Base-by-base conservation (phyloP, 2,797 vertebrate species). In the Amphiprion clarkii region DNA sequence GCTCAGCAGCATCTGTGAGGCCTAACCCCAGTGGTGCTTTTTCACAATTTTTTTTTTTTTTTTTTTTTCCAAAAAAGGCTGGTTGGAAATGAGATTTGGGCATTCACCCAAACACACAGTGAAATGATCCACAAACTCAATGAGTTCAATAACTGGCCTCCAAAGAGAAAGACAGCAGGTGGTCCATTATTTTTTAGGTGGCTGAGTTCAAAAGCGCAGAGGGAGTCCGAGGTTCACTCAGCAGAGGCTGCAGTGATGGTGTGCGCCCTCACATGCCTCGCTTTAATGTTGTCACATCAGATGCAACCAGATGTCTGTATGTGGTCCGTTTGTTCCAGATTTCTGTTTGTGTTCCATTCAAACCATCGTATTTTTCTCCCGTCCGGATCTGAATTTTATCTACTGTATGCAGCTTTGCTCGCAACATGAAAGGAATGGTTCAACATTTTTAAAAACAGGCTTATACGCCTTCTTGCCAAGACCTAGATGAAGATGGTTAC, bases 281-380 rank as follows among this genome's bases (percentile, higher is more conserved):
- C 76, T 84, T 78, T 86, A 74, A 79, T 79, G 71, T 82, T 11
- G 31, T 40, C 67, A 70, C 82, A 86, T 87, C 78, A 79, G 70
- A 86, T 81, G 74, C 56, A 48, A 68, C n/a, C 78, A 86, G 75
- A 83, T 74, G 82, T 72, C 81, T 65, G 42, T 21, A 58, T 71
- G 73, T 36, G 68, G 49, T 76, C 52, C 6, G 1, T 83, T 81
- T 77, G 71, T 52, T 75, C 55, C 57, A 67, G 39, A 21, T 58
- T 51, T 68, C 27, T 52, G 23, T 56, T 59, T 71, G 53, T 62
- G 51, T 68, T 31, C 12, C 60, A 31, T 76, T 80, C 59, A 51
- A 52, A 49, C 29, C 25, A 67, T 42, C 69, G 57, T 36, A 11
- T 23, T 42, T 46, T 64, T 54, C 40, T 66, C 29, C 11, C 10